Conservation (phyloP, 92 coral and sea anemone species). For the Phenganax subtilis region DNA sequence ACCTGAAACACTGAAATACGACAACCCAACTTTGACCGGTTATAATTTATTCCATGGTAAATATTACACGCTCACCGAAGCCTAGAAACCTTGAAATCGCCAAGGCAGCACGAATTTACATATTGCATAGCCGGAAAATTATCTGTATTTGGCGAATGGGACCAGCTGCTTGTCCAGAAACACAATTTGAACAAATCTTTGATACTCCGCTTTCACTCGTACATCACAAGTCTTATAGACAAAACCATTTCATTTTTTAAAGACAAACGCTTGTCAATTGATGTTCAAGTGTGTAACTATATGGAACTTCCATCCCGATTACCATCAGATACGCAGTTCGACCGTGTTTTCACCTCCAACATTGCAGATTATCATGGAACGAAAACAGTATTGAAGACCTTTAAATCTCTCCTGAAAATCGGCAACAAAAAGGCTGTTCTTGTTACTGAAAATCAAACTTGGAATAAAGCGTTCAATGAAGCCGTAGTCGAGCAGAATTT, state of each 20-base stretch:
- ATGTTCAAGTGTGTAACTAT: constrained; percentile 8
- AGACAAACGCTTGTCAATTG: constrained; percentile 8
- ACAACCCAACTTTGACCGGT: constrained; percentile 16
- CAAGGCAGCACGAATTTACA: constrained; percentile 1
- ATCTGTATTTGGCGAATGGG: constrained; percentile 13
- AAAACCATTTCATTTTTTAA: constrained; percentile 11
- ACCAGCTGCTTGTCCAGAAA: constrained; percentile 4
- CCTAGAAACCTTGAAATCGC: background rate
- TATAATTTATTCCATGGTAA: background rate
- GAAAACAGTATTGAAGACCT: constrained; percentile 9
- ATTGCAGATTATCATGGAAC: constrained; percentile 6
- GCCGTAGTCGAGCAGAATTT: background rate
- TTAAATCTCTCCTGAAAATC: constrained; percentile 8
- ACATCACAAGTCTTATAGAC: constrained; percentile 7
- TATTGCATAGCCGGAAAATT: constrained; percentile 11
- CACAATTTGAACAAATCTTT: constrained; percentile 18
- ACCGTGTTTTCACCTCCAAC: constrained; percentile 6
- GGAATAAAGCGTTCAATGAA: background rate
- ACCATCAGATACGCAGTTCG: constrained; percentile 7
- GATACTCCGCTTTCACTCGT: constrained; percentile 4
- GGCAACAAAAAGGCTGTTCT: constrained; percentile 8
- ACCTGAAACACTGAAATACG: constrained; percentile 1
- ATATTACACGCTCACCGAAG: background rate
- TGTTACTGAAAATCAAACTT: constrained; percentile 6
- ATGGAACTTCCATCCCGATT: constrained; percentile 4